Evolutionary conservation across 2,888 invertebrate genomes (phyloP), one percentile per base, ranked within the genome.

Genomic region (Tipula helvola): DNA sequence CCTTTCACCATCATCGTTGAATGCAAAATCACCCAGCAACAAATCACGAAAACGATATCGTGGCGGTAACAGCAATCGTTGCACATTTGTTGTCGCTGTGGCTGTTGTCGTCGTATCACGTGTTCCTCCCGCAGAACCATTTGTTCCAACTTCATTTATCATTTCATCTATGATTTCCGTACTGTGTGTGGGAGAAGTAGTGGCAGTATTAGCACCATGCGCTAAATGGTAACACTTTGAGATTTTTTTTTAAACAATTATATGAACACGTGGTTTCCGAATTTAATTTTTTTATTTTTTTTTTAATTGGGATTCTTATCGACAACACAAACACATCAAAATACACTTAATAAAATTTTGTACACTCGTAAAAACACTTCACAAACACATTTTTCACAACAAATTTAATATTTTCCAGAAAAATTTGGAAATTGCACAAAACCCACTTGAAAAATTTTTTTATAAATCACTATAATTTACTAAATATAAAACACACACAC

Each of bases 1-100:
- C 96, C 96, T 95, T 93, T 96, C 95, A 84, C 95, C 95, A 89
- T 95, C 95, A 90, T 96, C 96, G 90, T 94, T 95, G 91, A 95
- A 95, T 16, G 95, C 94, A 90, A 95, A 95, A 91, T 96, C 96
- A 85, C 96, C 96, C 89, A 95, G 92, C 89, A 96, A 94, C 88
- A 96, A 93, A 91, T 96, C 96, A 88, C 96, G 92, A 89, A 96
- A 94, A 87, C 96, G 93, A 92, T 96, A 96, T 88, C 96, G 92
- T 84, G 95, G 95, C 85, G 42, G 86, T 7, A 44, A 8, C 18
- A 41, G 16, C 71, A 57, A 86, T 47, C 42, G 18, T 39, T 87
- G 87, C 16, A 41, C 42, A 39, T 39, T 86, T 84, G 3, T 47
- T 83, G 13, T 18, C 18, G 41, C 41, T 41, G 36, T 7, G 5